Conservation (phyloP, 2,113 vertebrate genomes). For the Platysternon megacephalum region DNA sequence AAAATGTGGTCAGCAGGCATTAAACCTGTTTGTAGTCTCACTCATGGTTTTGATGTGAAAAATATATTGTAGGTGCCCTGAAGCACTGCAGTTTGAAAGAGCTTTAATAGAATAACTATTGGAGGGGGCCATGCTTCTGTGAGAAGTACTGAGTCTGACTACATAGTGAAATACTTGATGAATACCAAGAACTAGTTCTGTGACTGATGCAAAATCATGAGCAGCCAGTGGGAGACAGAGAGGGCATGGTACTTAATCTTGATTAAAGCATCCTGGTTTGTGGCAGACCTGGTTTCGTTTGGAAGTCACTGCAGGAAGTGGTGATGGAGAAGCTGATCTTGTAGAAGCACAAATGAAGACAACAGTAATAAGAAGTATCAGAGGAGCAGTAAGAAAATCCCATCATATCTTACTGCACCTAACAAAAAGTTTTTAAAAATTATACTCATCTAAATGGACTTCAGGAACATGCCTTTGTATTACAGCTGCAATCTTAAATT, state of each 20-base stretch:
- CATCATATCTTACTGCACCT: not conserved
- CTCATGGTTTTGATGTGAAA: not conserved
- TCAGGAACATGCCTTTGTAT: constrained; percentile 1
- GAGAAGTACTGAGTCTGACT: not conserved
- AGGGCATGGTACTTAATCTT: not conserved
- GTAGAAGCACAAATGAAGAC: not conserved
- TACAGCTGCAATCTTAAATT: not conserved
- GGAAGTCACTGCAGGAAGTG: not conserved
- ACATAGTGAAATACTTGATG: constrained; percentile 34
- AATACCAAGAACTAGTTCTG: constrained; percentile 22
- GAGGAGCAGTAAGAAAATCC: not conserved
- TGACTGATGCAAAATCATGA: constrained; percentile 30
- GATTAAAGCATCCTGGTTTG: constrained; percentile 36
- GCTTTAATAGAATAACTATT: not conserved
- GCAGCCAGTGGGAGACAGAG: constrained; percentile 13
- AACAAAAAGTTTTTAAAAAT: constrained; percentile 14
- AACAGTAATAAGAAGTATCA: constrained; percentile 2
- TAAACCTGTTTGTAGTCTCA: not conserved
- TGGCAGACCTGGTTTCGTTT: constrained; percentile 25
- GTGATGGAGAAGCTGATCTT: not conserved
- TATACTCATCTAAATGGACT: not conserved
- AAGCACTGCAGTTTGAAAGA: not conserved
- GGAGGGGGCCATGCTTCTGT: constrained; percentile 1
- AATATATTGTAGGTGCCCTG: not conserved
- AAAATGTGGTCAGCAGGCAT: not conserved